Conservation (phyloP, 2,888 invertebrate genomes). For the Euzetes globulus region DNA sequence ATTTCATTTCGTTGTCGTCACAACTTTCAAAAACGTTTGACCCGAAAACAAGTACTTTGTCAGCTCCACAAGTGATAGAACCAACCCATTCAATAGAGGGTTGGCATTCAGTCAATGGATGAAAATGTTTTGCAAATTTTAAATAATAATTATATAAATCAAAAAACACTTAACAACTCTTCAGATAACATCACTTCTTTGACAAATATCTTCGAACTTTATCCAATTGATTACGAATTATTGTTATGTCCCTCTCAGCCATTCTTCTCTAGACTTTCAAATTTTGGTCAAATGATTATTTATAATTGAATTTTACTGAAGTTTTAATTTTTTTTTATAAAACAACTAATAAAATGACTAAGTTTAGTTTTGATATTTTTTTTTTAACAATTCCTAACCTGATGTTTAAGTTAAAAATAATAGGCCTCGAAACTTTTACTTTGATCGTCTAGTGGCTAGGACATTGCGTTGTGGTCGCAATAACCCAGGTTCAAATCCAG, state of each 20-base stretch:
- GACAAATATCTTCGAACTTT: background rate
- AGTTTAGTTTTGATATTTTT: no score
- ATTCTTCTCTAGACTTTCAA: constrained; percentile 66
- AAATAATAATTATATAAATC: background rate
- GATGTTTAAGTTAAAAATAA: no score
- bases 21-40: background rate
- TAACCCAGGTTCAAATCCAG: constrained; percentile 70
- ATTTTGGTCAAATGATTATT: constrained; percentile 67
- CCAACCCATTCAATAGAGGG: background rate
- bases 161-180: background rate
- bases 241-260: constrained; percentile 72
- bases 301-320: background rate
- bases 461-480: constrained; percentile 69
- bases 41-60: background rate
- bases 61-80: background rate
- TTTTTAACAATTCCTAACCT: no score
- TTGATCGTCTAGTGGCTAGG: constrained; percentile 68
- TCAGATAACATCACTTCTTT: background rate
- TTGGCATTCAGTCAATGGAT: constrained; percentile 5
- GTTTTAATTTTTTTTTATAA: no score
- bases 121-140: background rate
- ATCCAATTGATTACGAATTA: constrained; percentile 55
- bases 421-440: no score
- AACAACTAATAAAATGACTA: no score
- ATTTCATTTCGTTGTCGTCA: background rate